Evolutionary conservation across 2,888 invertebrate species (phyloP), one percentile per base, ranked within the genome.

Genomic region (Tridacna gigas): DNA sequence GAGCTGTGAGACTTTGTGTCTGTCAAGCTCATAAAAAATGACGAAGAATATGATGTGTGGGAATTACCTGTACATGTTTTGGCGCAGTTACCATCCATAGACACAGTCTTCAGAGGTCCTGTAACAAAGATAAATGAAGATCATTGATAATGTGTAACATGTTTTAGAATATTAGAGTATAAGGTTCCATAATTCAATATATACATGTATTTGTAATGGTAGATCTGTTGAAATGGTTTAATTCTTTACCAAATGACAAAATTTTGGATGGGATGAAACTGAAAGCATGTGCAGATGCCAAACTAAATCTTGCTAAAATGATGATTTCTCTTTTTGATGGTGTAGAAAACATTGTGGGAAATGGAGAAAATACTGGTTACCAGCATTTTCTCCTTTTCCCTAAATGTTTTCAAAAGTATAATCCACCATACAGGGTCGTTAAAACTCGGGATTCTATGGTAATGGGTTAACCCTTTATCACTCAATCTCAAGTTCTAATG

Each of bases 51-150:
- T 15, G 11, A 2, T n/a, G 5, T 22, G 37, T 7, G 9, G 25
- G 56, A 4, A 47, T 78, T 79, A 88, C 89, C 88, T 86, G 86
- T 80, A 77, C 90, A 90, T 66, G 87, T 80, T 66, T 74, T 77
- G 45, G 90, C 80, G 74, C 89, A 89, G 18, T 60, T 75, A 67
- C 79, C 82, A 47, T 73, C 80, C 18, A 77, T 76, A 5, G 79
- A 74, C 56, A 80, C 47, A 45, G 74, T 74, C 26, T 83, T 76
- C 60, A 90, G 83, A 28, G 90, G 89, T 20, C 86, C 90, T 90
- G 86, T 66, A 86, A 86, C 20, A 71, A 60, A 47, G 73, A 63
- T 66, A 69, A 60, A 79, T 26, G 26, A 65, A 60, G 15, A 48
- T 20, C 47, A 20, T 28, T 69, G 28, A 37, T 37, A 2, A 25